A percentile compares a stretch with the other conserved stretches of the same genome.
These are phyloP conservation scores for Eidolon helvum DNA, from an alignment of 2,113 vertebrate genomes.

Conservation along the genomic window DNA sequence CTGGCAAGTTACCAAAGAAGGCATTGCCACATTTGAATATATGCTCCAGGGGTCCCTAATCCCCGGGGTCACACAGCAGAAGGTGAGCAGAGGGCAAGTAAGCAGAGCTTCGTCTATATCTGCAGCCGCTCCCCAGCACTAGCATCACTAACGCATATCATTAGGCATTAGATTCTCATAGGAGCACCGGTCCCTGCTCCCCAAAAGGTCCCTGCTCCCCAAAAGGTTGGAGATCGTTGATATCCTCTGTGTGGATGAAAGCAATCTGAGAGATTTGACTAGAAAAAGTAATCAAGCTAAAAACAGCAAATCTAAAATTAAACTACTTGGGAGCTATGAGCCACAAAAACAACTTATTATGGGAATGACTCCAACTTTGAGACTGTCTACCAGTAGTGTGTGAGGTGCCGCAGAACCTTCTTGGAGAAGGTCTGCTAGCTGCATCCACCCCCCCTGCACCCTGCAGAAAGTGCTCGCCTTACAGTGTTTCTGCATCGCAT, in stretches of 20 bases:
- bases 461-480: no score
- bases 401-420: background rate
- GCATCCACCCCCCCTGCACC: background rate
- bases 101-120: no score
- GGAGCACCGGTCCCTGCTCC: no score
- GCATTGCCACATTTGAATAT: slow-evolving; percentile 89
- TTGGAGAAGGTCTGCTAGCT: background rate
- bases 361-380: slow-evolving; percentile 82
- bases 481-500: background rate
- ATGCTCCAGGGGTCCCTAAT: slow-evolving; percentile 77
- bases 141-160: no score
- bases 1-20: slow-evolving; percentile 93
- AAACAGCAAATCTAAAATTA: slow-evolving; percentile 86
- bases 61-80: no score
- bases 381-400: background rate
- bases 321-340: slow-evolving; percentile 91
- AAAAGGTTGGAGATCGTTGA: no score
- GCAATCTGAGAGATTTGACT: slow-evolving; percentile 88
- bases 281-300: slow-evolving; percentile 86
- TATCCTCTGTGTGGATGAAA: slow-evolving; percentile 88
- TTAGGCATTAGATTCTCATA: no score
- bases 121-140: no score
- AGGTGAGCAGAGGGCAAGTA: no score
- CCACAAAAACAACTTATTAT: slow-evolving; percentile 90
- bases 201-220: no score